Conservation (phyloP, 2,797 vertebrate species). For the Sebastolobus alascanus region DNA sequence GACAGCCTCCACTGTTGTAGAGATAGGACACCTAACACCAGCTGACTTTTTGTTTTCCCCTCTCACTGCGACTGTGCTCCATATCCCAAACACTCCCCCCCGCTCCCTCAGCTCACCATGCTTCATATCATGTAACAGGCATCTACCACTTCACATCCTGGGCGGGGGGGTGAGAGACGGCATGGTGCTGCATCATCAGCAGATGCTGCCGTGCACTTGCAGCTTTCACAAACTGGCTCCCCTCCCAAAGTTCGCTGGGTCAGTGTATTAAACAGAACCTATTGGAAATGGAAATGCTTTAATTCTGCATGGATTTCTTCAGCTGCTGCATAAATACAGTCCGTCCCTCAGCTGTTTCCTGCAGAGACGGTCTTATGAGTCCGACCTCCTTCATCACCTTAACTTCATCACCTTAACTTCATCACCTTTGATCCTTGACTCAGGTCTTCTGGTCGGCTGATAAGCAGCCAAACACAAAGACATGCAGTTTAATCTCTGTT, state of each 20-base stretch:
- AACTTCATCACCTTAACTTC: conserved; percentile 62
- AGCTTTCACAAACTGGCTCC: conserved; percentile 64
- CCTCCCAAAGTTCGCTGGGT: conserved; percentile 65
- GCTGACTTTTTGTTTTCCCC: conserved; percentile 69
- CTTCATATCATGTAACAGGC: conserved; percentile 92
- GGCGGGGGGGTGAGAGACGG: conserved; percentile 66
- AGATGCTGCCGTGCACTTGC: conserved; percentile 61
- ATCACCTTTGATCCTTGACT: conserved; percentile 70
- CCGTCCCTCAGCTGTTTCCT: conserved; percentile 27
- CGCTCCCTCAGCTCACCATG: conserved; percentile 82
- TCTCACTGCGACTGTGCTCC: conserved; percentile 61
- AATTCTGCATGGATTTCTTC: conserved; percentile 55
- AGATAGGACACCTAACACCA: conserved; percentile 63
- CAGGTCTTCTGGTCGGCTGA: conserved; percentile 48
- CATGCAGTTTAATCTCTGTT: background rate
- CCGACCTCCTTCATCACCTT: conserved; percentile 51
- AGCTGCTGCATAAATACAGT: conserved; percentile 15
- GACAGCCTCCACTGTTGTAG: conserved; percentile 61
- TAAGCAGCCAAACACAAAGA: conserved; percentile 22
- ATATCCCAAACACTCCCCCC: conserved; percentile 82
- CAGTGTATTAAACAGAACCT: conserved; percentile 54
- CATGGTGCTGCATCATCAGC: conserved; percentile 77
- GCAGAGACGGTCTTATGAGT: conserved; percentile 3
- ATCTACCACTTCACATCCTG: conserved; percentile 88
- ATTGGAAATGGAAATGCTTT: conserved; percentile 76